A percentile compares a stretch with the other conserved stretches of the same genome.
phyloP scores from a whole-genome alignment of 2,113 vertebrate species.

The Phyllopteryx taeniolatus region DNA sequence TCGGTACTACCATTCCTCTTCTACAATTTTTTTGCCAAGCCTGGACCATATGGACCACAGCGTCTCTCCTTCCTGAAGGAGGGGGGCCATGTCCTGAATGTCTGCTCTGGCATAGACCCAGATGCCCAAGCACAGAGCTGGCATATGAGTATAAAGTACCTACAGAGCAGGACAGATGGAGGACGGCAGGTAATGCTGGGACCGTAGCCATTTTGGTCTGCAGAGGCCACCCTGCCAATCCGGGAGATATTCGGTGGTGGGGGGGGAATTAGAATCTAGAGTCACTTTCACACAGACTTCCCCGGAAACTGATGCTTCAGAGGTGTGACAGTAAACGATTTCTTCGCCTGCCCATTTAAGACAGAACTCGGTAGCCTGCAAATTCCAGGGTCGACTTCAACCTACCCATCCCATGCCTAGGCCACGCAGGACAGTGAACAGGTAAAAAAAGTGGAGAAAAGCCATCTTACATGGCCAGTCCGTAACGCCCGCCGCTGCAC shows the following conservation, averaged over 20 bases:
- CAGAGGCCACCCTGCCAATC: slow-evolving; percentile 15
- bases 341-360: neutral
- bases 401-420: too few relatives aligned
- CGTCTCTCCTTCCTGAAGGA: slow-evolving; percentile 68
- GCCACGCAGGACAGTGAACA: neutral
- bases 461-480: neutral
- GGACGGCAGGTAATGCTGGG: slow-evolving; percentile 51
- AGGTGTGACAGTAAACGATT: neutral
- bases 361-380: neutral
- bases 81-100: slow-evolving; percentile 65
- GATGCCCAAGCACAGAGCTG: slow-evolving; percentile 44
- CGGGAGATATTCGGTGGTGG: slow-evolving; percentile 15
- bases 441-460: neutral
- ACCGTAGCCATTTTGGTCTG: slow-evolving; percentile 29
- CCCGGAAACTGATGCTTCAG: neutral
- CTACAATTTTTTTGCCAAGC: slow-evolving; percentile 32
- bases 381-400: neutral
- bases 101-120: slow-evolving; percentile 42
- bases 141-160: slow-evolving; percentile 47
- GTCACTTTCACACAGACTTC: neutral
- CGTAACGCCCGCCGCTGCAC: neutral
- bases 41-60: slow-evolving; percentile 72
- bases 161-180: slow-evolving; percentile 62
- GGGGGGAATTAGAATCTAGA: slow-evolving; percentile 18
- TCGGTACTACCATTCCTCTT: slow-evolving; percentile 22